phyloP scores from a whole-genome alignment of 92 coral and sea anemone genomes.

The Montipora capitata region DNA sequence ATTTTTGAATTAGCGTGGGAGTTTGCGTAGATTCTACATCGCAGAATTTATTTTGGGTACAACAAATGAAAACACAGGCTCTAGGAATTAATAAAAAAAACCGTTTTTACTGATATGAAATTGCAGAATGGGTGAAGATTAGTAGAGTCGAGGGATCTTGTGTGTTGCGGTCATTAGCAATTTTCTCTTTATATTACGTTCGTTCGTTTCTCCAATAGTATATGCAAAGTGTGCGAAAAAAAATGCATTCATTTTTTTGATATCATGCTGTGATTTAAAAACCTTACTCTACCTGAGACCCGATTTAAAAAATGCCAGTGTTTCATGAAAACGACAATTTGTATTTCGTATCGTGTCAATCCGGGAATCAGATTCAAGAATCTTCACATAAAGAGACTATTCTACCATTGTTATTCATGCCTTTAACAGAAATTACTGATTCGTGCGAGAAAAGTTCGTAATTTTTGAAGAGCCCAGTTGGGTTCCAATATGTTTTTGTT shows the following conservation, averaged over 20 bases:
- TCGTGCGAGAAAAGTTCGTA: constrained; percentile 12
- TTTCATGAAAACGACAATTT: not conserved
- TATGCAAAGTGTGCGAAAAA: constrained; percentile 11
- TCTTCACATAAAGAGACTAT: not conserved
- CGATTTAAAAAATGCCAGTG: constrained; percentile 2
- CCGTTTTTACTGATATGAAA: not conserved
- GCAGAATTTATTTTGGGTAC: not conserved
- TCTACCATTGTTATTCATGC: not conserved
- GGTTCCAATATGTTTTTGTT: constrained; percentile 28
- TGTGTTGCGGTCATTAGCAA: constrained; percentile 5
- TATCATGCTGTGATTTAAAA: constrained; percentile 25
- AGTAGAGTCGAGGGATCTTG: not conserved
- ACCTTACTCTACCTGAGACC: constrained; percentile 4
- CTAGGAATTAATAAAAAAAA: not conserved
- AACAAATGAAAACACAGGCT: not conserved
- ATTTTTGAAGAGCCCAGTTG: constrained; percentile 44
- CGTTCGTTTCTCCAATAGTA: constrained; percentile 8
- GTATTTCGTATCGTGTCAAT: not conserved
- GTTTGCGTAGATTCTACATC: not conserved
- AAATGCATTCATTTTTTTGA: not conserved
- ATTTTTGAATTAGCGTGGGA: constrained; percentile 32
- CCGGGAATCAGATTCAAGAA: not conserved
- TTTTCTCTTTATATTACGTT: not conserved
- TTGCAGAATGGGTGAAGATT: not conserved
- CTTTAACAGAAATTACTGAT: not conserved